Evolutionary conservation across 1,140 invertebrate species (phyloP).

Genomic region (Plodia interpunctella): DNA sequence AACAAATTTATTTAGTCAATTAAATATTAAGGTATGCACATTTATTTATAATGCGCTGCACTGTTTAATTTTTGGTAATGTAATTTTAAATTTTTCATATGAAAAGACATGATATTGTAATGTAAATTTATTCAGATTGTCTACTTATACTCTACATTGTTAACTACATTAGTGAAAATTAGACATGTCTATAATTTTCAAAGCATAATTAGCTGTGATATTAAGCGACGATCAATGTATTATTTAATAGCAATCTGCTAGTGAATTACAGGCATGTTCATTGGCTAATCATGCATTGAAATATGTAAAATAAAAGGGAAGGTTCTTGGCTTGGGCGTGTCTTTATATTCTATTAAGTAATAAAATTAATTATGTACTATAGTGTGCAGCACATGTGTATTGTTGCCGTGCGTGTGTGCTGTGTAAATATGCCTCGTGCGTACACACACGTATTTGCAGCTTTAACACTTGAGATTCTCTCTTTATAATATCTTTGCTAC

Average conservation of each 20-base stretch:
- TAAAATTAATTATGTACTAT: constrained; percentile 74
- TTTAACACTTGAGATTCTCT: constrained; percentile 76
- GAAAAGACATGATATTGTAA: constrained; percentile 77
- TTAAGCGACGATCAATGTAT: constrained; percentile 74
- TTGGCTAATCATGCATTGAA: constrained; percentile 77
- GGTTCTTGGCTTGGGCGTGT: constrained; percentile 71
- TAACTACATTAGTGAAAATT: constrained; percentile 77
- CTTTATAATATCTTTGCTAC: constrained; percentile 79
- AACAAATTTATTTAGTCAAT: constrained; percentile 79
- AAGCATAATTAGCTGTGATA: constrained; percentile 77
- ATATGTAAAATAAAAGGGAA: constrained; percentile 69
- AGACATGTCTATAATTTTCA: constrained; percentile 77
- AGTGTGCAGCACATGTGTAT: constrained; percentile 73
- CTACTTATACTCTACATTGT: constrained; percentile 76
- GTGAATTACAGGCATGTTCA: constrained; percentile 71
- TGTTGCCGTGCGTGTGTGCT: constrained; percentile 70
- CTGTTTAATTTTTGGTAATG: constrained; percentile 77
- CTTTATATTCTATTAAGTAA: constrained; percentile 76
- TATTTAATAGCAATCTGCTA: constrained; percentile 74
- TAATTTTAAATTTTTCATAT: constrained; percentile 77
- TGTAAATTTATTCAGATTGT: constrained; percentile 77
- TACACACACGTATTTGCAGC: constrained; percentile 76
- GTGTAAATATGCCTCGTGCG: constrained; percentile 76
- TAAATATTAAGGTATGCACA: constrained; percentile 78
- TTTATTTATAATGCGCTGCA: constrained; percentile 78